A percentile compares a stretch with the other conserved stretches of the same genome.
phyloP scores from a whole-genome alignment of 2,888 invertebrate genomes.

The Mesorhabditis sp. region DNA sequence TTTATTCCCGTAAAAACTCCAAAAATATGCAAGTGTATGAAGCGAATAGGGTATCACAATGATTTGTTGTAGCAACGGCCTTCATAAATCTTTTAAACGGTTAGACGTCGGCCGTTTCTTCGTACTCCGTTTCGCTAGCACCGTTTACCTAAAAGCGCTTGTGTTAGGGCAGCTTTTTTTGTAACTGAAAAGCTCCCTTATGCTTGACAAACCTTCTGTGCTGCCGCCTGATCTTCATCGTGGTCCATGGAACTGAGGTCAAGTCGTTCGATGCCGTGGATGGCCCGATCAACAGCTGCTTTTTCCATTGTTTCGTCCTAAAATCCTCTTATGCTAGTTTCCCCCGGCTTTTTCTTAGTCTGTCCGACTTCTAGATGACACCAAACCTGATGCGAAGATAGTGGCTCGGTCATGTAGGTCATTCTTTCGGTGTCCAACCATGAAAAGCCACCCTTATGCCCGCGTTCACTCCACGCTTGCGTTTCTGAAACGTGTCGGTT shows the following conservation, averaged over 20 bases:
- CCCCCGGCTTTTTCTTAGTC: neutral
- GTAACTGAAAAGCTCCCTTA: no score
- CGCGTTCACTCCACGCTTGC: conserved; percentile 5
- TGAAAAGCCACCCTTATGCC: conserved; percentile 2
- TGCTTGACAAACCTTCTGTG: no score
- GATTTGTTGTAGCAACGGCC: no score
- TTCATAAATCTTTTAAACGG: no score
- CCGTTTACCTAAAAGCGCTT: no score
- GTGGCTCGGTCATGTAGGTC: conserved; percentile 6
- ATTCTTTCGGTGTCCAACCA: neutral
- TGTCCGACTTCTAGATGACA: neutral
- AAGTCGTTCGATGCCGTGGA: conserved; percentile 2
- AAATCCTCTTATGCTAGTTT: neutral
- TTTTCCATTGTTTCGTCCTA: conserved; percentile 1
- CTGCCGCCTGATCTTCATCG: neutral
- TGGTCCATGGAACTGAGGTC: neutral
- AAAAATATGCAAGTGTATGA: no score
- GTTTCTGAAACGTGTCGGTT: neutral
- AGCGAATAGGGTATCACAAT: no score
- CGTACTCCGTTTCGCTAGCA: no score
- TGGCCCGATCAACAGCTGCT: conserved; percentile 5
- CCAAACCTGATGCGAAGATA: neutral
- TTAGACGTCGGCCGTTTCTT: no score
- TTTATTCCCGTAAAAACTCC: no score
- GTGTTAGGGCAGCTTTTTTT: no score